A percentile compares a stretch with the other conserved stretches of the same genome.
Evolutionary conservation across 1,140 invertebrate species (phyloP).

Genomic region (Daktulosphaira vitifoliae): DNA sequence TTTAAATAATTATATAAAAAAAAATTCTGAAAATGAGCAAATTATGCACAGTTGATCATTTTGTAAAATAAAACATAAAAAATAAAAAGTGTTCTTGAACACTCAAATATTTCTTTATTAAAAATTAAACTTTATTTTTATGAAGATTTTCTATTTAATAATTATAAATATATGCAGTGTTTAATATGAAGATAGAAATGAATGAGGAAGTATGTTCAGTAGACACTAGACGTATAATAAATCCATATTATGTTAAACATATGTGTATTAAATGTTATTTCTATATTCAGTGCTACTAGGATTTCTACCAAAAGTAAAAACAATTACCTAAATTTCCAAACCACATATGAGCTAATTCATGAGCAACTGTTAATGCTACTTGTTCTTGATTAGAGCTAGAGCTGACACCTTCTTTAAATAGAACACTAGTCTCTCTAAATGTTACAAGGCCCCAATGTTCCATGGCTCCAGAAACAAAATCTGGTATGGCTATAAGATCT

Average conservation of each 20-base stretch:
- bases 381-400: conserved; percentile 65
- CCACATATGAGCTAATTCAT: conserved; percentile 91
- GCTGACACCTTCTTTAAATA: conserved; percentile 59
- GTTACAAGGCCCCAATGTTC: conserved; percentile 89
- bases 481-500: conserved; percentile 89
- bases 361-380: conserved; percentile 71
- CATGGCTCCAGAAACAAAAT: conserved; percentile 91
- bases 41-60: no score
- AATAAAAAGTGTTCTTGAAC: no score
- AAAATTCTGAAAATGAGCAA: no score
- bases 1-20: no score
- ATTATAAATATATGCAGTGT: no score
- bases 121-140: no score
- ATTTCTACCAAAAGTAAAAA: no score
- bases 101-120: no score
- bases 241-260: not conserved
- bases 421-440: conserved; percentile 70
- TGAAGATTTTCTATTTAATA: no score
- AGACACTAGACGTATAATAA: not conserved
- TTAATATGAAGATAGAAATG: no score
- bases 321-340: conserved; percentile 72
- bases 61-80: no score
- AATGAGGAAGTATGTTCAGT: no score
- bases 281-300: not conserved
- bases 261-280: conserved; percentile 27